Evolutionary conservation across 2,888 invertebrate genomes (phyloP).

Genomic region (Melikaiella ostensackeni): DNA sequence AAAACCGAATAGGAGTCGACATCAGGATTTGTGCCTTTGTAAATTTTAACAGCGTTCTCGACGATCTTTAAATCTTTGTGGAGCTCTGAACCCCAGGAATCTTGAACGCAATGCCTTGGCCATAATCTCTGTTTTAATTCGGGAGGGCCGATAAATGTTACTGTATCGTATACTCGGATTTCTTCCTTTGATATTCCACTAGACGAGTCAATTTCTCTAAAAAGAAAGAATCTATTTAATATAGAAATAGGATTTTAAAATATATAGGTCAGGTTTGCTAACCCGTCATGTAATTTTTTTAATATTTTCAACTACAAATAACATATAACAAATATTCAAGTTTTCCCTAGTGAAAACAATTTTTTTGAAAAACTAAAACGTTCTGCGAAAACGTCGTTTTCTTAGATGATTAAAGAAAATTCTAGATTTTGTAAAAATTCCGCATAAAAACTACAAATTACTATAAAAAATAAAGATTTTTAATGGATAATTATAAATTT

Average conservation of each 20-base stretch:
- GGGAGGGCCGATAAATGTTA: conserved; percentile 93
- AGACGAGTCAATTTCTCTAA: conserved; percentile 71
- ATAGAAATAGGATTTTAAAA: neutral
- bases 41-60: conserved; percentile 88
- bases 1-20: conserved; percentile 99
- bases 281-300: too few relatives aligned
- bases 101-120: conserved; percentile 98
- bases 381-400: too few relatives aligned
- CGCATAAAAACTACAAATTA: too few relatives aligned
- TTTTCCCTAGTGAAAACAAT: too few relatives aligned
- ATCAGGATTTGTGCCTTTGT: conserved; percentile 95
- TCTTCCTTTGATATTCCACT: conserved; percentile 79
- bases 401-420: too few relatives aligned
- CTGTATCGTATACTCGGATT: conserved; percentile 92
- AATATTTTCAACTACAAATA: too few relatives aligned
- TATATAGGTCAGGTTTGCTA: neutral
- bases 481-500: too few relatives aligned
- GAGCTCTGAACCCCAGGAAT: conserved; percentile 95
- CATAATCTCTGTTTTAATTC: conserved; percentile 93
- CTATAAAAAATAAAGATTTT: too few relatives aligned
- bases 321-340: too few relatives aligned
- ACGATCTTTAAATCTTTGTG: conserved; percentile 92
- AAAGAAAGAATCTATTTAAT: conserved; percentile 13
- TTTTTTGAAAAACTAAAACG: too few relatives aligned
- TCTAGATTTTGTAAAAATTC: too few relatives aligned